Base-by-base conservation (phyloP, 2,113 vertebrate species). In the Micronycteris hirsuta region DNA sequence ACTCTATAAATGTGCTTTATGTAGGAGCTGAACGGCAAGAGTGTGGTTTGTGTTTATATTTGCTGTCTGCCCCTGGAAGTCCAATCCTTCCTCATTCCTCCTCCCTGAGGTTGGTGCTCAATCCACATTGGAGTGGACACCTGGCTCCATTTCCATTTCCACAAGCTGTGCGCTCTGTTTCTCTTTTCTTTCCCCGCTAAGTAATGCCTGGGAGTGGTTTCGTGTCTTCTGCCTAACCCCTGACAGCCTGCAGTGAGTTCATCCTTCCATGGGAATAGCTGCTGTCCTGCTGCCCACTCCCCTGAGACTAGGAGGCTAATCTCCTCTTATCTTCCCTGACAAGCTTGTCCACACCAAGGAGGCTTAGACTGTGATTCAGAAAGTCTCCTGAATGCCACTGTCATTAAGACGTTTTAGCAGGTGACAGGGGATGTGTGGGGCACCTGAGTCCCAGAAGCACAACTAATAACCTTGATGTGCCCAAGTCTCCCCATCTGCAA, bases 1-100 rank as follows among this genome's bases (percentile, higher is more conserved):
- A 86, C 89, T 91, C 96, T 0, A 0, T 97, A 97, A 93, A 91
- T 49, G 77, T 96, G 96, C 95, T 96, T 97, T 97, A 78, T 91
- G 56, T 14, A 13, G 91, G 91, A 92, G 47, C 80, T 82, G 95
- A 84, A 82, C 20, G 45, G 86, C 61, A 77, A 84, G 19, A 49
- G 71, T 0, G 0, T 41, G 54, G 61, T 77, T 82, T 80, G 76
- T 86, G 86, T 63, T 91, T 94, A 74, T 17, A 54, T 41, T 68
- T 17, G 15, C 63, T 88, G 65, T 36, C 88, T 1, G 10, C 20
- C 43, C 86, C 89, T 41, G 84, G 61, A 85, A 91, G 65, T 26
- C 86, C 54, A 84, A 3, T 81, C 67, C 94, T 91, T 91, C 45
- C 87, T 73, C 31, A 26, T 85, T 84, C 24, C 36, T 67, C 67